phyloP scores from a whole-genome alignment of 92 coral and sea anemone species.

The Phymanthus crucifer region DNA sequence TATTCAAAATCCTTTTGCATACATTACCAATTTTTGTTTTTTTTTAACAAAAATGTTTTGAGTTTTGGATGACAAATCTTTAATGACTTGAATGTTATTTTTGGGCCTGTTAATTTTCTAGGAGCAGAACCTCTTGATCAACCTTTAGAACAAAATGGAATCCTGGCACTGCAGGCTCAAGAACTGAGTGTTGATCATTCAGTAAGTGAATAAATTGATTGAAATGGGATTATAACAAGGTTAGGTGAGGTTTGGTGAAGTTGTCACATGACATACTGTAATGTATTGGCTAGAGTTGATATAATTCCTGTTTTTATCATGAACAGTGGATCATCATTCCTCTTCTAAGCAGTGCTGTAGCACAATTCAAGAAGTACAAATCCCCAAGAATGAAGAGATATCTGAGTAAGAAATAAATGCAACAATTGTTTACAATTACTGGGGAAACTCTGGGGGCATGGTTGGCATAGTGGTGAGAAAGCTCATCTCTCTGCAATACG shows the following conservation, averaged over 20 bases:
- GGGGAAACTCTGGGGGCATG: too few species aligned
- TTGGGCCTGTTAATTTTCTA: slow-evolving; percentile 19
- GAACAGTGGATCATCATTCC: slow-evolving; percentile 96
- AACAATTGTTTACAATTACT: too few species aligned
- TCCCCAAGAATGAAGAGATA: slow-evolving; percentile 99
- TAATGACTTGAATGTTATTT: too few species aligned
- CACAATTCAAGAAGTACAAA: slow-evolving; percentile 98
- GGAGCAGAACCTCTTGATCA: slow-evolving; percentile 84
- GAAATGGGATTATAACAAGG: not conserved
- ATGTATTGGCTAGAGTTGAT: too few species aligned
- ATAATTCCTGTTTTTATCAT: not conserved
- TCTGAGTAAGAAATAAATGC: slow-evolving; percentile 52
- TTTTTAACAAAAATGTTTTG: too few species aligned
- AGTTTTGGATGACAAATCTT: too few species aligned
- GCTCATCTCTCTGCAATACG: too few species aligned
- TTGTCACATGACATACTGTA: too few species aligned
- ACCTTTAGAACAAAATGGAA: slow-evolving; percentile 80
- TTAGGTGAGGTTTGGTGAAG: too few species aligned
- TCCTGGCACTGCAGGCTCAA: slow-evolving; percentile 89
- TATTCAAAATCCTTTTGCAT: too few species aligned
- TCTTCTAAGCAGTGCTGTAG: slow-evolving; percentile 93
- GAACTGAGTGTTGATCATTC: slow-evolving; percentile 95
- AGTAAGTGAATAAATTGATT: slow-evolving; percentile 45
- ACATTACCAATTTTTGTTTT: too few species aligned
- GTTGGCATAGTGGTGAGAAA: too few species aligned